These are phyloP conservation scores for Acrobasis suavella DNA, from an alignment of 2,888 invertebrate species.

Conservation along the genomic window DNA sequence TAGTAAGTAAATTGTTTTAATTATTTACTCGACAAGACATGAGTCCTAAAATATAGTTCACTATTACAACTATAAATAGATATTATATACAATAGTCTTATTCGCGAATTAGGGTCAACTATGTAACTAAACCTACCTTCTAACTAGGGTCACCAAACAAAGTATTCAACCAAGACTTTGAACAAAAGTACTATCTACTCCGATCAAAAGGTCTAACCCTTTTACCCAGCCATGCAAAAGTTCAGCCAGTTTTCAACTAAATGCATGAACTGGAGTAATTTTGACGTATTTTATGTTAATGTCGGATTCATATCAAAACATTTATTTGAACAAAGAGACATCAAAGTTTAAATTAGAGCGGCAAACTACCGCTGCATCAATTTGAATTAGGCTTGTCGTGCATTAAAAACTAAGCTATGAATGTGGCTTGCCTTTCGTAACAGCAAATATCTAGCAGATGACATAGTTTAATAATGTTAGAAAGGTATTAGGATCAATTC, in stretches of 20 bases:
- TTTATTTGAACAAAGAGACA: conserved; percentile 31
- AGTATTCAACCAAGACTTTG: neutral
- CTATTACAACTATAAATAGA: too few species aligned
- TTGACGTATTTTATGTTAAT: conserved; percentile 16
- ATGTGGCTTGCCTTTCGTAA: too few species aligned
- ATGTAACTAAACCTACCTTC: too few species aligned
- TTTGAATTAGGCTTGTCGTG: conserved; percentile 31
- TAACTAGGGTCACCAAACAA: neutral
- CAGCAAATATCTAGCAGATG: too few species aligned
- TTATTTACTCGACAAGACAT: too few species aligned
- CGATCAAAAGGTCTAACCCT: neutral
- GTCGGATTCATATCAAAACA: conserved; percentile 5
- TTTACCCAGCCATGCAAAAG: neutral
- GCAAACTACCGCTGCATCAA: conserved; percentile 33
- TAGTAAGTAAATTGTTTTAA: too few species aligned
- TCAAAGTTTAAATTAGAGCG: conserved; percentile 45
- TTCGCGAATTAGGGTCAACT: too few species aligned
- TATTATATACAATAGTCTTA: too few species aligned
- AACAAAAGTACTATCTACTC: neutral
- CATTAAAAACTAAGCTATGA: neutral
- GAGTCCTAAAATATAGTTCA: too few species aligned
- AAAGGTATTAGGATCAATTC: too few species aligned
- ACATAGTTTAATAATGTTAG: too few species aligned
- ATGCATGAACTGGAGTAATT: conserved; percentile 12
- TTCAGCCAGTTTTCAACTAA: neutral